Evolutionary conservation across 1,140 invertebrate genomes (phyloP).

Genomic region (Chlorops oryzae): DNA sequence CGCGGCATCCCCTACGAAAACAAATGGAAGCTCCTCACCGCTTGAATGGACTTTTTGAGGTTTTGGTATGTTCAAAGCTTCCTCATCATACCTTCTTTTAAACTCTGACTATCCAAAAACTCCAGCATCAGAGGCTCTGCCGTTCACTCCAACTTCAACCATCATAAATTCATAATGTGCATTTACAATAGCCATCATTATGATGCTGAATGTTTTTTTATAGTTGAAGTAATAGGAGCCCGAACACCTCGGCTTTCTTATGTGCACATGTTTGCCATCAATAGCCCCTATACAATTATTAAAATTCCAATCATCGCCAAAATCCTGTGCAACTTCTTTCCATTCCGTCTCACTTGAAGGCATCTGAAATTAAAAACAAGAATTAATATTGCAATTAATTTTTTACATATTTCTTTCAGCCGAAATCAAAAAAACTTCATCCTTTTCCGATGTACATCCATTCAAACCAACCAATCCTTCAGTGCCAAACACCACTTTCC

Average conservation of each 20-base stretch:
- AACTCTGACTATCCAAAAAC: constrained; percentile 30
- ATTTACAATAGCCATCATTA: constrained; percentile 9
- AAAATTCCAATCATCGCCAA: constrained; percentile 18
- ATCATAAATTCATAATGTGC: constrained; percentile 25
- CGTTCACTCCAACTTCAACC: constrained; percentile 35
- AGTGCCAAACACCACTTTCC: too few species aligned
- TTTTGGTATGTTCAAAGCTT: constrained; percentile 19
- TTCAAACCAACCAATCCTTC: too few species aligned
- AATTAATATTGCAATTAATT: background rate
- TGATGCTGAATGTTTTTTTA: constrained; percentile 12
- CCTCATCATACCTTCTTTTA: constrained; percentile 13
- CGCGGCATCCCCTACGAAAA: constrained; percentile 48
- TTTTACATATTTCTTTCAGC: background rate
- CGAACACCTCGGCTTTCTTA: constrained; percentile 9
- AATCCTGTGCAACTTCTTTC: constrained; percentile 15
- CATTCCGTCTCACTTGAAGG: constrained; percentile 7
- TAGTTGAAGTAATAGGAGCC: constrained; percentile 21
- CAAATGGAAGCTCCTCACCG: constrained; percentile 18
- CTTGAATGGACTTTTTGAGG: constrained; percentile 20
- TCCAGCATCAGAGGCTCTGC: constrained; percentile 36
- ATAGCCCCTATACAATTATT: constrained; percentile 18
- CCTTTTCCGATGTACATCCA: too few species aligned
- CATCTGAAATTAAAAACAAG: constrained; percentile 15
- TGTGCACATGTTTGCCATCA: constrained; percentile 18
- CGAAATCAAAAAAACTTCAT: too few species aligned